These are phyloP conservation scores for Apeltes quadracus DNA, from an alignment of 2,113 vertebrate species.

Conservation along the genomic window DNA sequence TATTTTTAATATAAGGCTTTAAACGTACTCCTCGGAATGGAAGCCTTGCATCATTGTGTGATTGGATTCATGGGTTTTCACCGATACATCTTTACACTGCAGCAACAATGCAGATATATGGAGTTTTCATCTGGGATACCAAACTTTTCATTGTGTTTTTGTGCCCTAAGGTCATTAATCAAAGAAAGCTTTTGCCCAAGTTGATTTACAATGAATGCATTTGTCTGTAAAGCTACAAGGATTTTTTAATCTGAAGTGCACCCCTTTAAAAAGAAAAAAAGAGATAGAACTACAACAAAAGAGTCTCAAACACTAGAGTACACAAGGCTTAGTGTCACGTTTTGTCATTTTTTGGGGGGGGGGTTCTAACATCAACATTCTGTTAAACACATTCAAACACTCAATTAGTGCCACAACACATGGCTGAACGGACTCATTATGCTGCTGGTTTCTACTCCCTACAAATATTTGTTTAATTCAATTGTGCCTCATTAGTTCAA, in stretches of 20 bases:
- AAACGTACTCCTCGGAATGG: neutral
- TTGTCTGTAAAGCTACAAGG: neutral
- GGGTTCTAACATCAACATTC: neutral
- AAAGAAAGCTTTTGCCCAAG: conserved; percentile 19
- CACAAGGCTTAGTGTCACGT: neutral
- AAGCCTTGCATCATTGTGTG: neutral
- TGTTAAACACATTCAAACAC: neutral
- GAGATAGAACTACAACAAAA: neutral
- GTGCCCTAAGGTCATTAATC: neutral
- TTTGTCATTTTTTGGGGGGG: neutral
- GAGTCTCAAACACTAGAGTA: neutral
- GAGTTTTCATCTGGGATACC: neutral
- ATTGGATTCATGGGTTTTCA: neutral
- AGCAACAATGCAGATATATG: neutral
- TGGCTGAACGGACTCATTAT: conserved; percentile 7
- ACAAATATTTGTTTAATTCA: neutral
- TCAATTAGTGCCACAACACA: neutral
- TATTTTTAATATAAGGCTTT: too few relatives aligned
- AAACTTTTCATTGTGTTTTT: neutral
- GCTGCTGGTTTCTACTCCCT: neutral
- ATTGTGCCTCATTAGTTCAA: neutral
- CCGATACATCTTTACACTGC: neutral
- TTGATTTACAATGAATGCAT: neutral
- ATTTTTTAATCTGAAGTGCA: neutral
- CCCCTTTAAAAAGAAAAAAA: neutral